Evolutionary conservation across 2,888 invertebrate species (phyloP).

Genomic region (Tetranychus truncatus): DNA sequence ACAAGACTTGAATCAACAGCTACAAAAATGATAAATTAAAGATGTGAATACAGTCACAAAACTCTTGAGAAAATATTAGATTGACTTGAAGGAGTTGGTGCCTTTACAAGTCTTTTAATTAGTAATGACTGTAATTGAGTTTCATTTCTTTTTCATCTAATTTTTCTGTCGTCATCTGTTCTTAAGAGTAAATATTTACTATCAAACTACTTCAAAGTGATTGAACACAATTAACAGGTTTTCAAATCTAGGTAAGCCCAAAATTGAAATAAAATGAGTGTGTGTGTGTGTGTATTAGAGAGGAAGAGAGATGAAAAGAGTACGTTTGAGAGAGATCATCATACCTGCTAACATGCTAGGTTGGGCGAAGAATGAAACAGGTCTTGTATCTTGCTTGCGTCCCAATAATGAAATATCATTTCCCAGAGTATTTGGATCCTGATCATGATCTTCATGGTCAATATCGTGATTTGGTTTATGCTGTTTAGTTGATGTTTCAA

Average conservation of each 20-base stretch:
- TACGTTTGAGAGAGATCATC: neutral
- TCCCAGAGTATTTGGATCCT: neutral
- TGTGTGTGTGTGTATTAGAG: neutral
- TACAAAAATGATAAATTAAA: neutral
- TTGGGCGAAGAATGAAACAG: conserved; percentile 26
- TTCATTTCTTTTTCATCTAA: neutral
- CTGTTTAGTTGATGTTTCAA: neutral
- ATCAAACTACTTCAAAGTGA: neutral
- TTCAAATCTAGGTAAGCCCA: neutral
- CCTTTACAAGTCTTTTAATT: neutral
- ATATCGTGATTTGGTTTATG: neutral
- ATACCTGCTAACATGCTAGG: conserved; percentile 28
- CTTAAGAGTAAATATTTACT: neutral
- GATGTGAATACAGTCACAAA: neutral
- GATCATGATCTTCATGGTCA: neutral
- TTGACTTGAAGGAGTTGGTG: neutral
- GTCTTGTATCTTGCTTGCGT: conserved; percentile 23
- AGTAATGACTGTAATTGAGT: neutral
- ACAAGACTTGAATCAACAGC: neutral
- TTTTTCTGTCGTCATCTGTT: neutral
- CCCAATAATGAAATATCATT: conserved; percentile 23
- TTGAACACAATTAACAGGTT: conserved; percentile 1
- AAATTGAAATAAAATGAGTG: neutral
- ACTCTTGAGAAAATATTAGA: neutral
- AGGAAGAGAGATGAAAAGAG: neutral